Evolutionary conservation across 2,113 vertebrate species (phyloP).

Genomic region (Oreochromis aureus): DNA sequence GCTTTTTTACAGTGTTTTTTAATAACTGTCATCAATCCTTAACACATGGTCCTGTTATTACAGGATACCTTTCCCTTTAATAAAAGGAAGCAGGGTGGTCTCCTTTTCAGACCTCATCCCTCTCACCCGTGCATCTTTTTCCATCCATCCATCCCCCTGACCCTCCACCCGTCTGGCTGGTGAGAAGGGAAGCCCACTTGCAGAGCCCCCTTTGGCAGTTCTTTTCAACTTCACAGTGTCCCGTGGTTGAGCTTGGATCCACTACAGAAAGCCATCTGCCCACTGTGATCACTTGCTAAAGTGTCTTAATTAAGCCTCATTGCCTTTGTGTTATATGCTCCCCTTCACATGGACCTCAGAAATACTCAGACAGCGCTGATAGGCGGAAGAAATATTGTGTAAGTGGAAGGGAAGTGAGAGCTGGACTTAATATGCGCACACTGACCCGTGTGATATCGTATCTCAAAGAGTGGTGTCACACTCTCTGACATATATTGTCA

Average conservation of each 20-base stretch:
- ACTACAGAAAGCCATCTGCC: slow-evolving; percentile 70
- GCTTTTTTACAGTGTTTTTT: neutral
- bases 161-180: slow-evolving; percentile 41
- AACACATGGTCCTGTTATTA: neutral
- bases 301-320: slow-evolving; percentile 70
- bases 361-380: neutral
- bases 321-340: slow-evolving; percentile 45
- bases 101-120: neutral
- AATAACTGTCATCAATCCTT: neutral
- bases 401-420: neutral
- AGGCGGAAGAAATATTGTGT: neutral
- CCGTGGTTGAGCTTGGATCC: slow-evolving; percentile 61
- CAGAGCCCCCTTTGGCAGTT: slow-evolving; percentile 64
- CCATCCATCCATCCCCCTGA: slow-evolving; percentile 1
- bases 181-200: slow-evolving; percentile 56
- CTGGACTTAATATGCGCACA: neutral
- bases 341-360: slow-evolving; percentile 15
- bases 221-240: slow-evolving; percentile 59
- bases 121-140: neutral
- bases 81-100: neutral
- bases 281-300: slow-evolving; percentile 68
- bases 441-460: neutral
- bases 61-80: neutral
- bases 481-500: slow-evolving; percentile 30
- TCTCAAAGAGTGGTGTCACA: slow-evolving; percentile 8